These are phyloP conservation scores for Falco concolor DNA, from an alignment of 2,797 vertebrate species.

Conservation along the genomic window DNA sequence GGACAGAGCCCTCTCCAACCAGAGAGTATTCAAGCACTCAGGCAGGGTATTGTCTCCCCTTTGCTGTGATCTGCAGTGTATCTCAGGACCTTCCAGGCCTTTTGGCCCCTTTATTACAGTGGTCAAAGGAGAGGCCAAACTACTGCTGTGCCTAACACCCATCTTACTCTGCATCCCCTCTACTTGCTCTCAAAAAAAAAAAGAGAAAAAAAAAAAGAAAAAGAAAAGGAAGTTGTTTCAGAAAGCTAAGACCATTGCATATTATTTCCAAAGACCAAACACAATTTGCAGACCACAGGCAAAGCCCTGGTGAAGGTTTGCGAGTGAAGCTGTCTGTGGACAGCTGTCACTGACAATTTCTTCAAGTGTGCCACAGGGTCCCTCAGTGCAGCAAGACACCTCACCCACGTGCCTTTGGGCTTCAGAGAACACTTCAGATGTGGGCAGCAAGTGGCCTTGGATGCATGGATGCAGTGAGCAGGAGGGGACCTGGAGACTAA, in stretches of 20 bases:
- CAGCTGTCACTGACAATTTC: not conserved
- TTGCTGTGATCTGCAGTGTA: not conserved
- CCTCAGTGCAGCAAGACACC: not conserved
- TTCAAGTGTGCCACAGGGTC: not conserved
- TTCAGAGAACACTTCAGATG: not conserved
- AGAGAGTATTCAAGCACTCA: not conserved
- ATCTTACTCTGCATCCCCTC: not conserved
- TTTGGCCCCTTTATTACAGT: not conserved
- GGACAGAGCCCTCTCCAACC: not conserved
- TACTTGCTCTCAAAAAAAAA: not conserved
- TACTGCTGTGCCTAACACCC: not conserved
- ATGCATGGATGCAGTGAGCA: not conserved
- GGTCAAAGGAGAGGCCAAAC: not conserved
- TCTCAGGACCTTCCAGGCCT: not conserved
- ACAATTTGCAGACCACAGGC: not conserved
- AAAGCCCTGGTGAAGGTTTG: not conserved
- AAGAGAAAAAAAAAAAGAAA: too few species aligned
- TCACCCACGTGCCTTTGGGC: rapidly evolving
- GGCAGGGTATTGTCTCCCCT: not conserved
- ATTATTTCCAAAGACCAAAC: not conserved
- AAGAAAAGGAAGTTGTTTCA: not conserved
- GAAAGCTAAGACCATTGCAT: not conserved
- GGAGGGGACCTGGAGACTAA: not conserved
- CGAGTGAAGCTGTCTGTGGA: not conserved
- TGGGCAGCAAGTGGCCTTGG: not conserved